phyloP scores from a whole-genome alignment of 2,888 invertebrate genomes.

The Proisotoma minuta region DNA sequence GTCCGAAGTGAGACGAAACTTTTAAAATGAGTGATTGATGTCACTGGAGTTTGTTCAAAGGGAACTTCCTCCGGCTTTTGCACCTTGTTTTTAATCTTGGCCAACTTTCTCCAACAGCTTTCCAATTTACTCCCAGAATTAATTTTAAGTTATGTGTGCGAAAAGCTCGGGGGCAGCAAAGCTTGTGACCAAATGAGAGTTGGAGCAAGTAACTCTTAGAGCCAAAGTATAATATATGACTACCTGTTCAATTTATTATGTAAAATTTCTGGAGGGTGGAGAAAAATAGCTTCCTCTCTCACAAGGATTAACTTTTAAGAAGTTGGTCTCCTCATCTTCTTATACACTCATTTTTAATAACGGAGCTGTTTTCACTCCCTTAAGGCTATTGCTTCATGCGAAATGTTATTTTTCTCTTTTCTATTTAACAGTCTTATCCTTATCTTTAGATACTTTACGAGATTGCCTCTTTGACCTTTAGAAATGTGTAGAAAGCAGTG shows the following conservation, averaged over 20 bases:
- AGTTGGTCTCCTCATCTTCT: no score
- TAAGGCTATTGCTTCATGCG: no score
- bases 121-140: slow-evolving; percentile 5
- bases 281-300: background rate
- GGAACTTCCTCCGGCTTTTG: background rate
- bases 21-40: no score
- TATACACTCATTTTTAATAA: no score
- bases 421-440: no score
- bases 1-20: no score
- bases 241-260: slow-evolving; percentile 4
- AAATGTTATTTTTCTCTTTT: no score
- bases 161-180: background rate
- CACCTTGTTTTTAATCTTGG: background rate
- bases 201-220: background rate
- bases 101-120: background rate
- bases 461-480: no score
- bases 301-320: slow-evolving; percentile 12
- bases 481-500: no score
- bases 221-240: background rate
- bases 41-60: no score
- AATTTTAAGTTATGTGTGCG: slow-evolving; percentile 5
- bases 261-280: background rate
- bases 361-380: no score
- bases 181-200: slow-evolving; percentile 2
- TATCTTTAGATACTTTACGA: no score